Evolutionary conservation across 1,140 invertebrate species (phyloP).

Genomic region (Ips nitidus): DNA sequence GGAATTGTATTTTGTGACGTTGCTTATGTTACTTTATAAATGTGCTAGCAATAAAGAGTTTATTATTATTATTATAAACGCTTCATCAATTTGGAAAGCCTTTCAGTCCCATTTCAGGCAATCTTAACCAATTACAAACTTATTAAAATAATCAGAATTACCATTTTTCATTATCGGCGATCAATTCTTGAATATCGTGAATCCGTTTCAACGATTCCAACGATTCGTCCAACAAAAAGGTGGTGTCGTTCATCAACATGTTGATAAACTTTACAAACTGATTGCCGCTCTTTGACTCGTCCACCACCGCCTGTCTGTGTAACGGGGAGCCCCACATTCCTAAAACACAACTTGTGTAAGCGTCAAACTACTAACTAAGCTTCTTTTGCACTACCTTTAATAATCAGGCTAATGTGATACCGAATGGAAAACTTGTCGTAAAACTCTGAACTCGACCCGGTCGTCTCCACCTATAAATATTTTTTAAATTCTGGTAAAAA

Average conservation of each 20-base stretch:
- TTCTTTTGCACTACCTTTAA: constrained; percentile 64
- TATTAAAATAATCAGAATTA: background rate
- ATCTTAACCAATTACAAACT: background rate
- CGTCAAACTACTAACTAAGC: background rate
- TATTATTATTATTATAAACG: background rate
- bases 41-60: background rate
- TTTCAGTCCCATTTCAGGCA: background rate
- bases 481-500: background rate
- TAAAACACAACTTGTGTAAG: constrained; percentile 15
- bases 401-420: constrained; percentile 95
- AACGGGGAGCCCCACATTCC: constrained; percentile 51
- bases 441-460: constrained; percentile 95
- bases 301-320: constrained; percentile 72
- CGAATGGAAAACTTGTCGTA: constrained; percentile 99
- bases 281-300: constrained; percentile 81
- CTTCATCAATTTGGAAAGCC: background rate
- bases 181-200: constrained; percentile 89
- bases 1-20: too few relatives aligned
- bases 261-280: constrained; percentile 98
- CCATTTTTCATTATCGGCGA: constrained; percentile 71
- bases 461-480: constrained; percentile 73
- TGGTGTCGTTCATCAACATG: constrained; percentile 99
- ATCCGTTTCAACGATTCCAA: constrained; percentile 92
- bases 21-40: background rate
- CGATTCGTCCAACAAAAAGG: constrained; percentile 95